phyloP scores from a whole-genome alignment of 2,113 vertebrate species.

The Peromyscus leucopus region DNA sequence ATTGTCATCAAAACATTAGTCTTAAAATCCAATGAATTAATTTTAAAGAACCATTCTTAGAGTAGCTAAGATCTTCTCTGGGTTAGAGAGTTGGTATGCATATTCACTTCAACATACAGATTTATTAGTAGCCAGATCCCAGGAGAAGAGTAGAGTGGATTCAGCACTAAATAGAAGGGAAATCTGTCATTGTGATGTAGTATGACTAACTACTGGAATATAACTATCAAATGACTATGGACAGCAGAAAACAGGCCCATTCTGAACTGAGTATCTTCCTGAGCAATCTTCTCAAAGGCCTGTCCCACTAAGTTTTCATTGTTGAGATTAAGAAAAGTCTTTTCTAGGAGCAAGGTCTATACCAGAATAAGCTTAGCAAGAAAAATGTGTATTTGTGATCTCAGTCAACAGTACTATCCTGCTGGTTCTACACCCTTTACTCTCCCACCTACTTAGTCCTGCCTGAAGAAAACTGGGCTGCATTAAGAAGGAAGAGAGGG shows the following conservation, averaged over 20 bases:
- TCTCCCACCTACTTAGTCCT: not conserved
- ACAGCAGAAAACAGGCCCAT: not conserved
- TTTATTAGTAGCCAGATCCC: constrained; percentile 11
- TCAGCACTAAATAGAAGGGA: constrained; percentile 9
- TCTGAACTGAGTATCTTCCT: constrained; percentile 42
- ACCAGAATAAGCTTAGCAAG: not conserved
- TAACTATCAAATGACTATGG: not conserved
- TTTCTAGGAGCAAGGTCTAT: constrained; percentile 27
- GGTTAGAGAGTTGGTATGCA: not conserved
- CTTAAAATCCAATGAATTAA: constrained; percentile 24
- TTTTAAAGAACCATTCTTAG: constrained; percentile 53
- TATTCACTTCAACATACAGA: not conserved
- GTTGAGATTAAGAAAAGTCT: not conserved
- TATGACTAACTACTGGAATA: not conserved
- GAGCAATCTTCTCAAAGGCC: not conserved
- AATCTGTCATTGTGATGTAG: not conserved
- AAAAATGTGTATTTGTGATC: not conserved
- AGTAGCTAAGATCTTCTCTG: not conserved
- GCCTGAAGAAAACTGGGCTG: not conserved
- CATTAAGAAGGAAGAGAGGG: not conserved
- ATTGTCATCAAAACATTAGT: constrained; percentile 51
- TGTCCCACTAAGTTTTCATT: constrained; percentile 1
- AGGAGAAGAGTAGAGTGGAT: not conserved
- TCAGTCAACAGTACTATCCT: not conserved
- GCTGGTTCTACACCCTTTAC: not conserved